Evolutionary conservation across 1,140 invertebrate species (phyloP).

Genomic region (Neodiprion fabricii): DNA sequence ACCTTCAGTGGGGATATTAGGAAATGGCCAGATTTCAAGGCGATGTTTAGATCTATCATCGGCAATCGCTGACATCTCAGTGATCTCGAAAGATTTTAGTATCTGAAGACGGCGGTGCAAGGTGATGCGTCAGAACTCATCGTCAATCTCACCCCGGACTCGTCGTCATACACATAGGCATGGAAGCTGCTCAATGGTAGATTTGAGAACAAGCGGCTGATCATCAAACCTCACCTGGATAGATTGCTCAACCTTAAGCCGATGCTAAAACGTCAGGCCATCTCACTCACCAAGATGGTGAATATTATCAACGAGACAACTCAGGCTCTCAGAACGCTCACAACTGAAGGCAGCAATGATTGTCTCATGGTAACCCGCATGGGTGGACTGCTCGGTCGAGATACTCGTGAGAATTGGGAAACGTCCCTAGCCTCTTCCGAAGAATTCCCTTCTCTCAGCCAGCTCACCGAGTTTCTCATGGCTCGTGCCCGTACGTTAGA

Average conservation of each 20-base stretch:
- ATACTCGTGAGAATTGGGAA: constrained; percentile 17
- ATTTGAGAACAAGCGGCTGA: constrained; percentile 21
- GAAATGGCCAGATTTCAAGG: constrained; percentile 5
- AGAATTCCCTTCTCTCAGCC: constrained; percentile 8
- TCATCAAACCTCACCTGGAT: constrained; percentile 8
- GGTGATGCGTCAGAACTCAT: constrained; percentile 12
- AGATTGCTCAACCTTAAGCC: not conserved
- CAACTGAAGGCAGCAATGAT: constrained; percentile 3
- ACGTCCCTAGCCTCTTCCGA: constrained; percentile 10
- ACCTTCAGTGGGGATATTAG: not conserved
- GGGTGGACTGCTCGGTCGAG: constrained; percentile 7
- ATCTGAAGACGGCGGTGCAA: constrained; percentile 8
- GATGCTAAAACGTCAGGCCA: not conserved
- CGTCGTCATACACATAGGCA: not conserved
- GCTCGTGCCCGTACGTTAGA: not conserved
- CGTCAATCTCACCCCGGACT: not conserved
- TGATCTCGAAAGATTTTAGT: constrained; percentile 3
- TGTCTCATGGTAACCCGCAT: constrained; percentile 14
- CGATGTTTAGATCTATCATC: not conserved
- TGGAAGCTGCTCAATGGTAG: constrained; percentile 13
- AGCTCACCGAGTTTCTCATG: constrained; percentile 9
- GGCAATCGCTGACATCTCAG: not conserved
- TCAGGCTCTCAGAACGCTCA: not conserved
- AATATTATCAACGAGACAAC: constrained; percentile 3
- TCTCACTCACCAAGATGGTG: not conserved